Evolutionary conservation across 1,140 invertebrate genomes (phyloP).

Genomic region (Plodia interpunctella): DNA sequence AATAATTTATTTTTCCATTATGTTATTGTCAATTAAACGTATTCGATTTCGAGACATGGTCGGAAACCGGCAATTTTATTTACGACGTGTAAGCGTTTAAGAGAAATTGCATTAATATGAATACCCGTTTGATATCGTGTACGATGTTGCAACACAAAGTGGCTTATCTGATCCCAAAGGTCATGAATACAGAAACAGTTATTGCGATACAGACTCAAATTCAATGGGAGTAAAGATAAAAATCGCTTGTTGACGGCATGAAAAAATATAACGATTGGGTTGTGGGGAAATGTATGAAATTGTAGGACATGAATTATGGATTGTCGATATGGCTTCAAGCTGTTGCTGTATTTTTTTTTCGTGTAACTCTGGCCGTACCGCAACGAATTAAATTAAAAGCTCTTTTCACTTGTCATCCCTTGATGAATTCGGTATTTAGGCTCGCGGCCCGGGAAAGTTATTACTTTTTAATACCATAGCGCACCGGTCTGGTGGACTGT

Average conservation of each 20-base stretch:
- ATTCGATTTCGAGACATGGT: conserved; percentile 42
- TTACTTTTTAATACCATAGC: conserved; percentile 27
- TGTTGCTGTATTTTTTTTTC: conserved; percentile 72
- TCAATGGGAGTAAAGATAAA: conserved; percentile 36
- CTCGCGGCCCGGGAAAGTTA: conserved; percentile 25
- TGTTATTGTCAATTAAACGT: conserved; percentile 49
- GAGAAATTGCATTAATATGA: conserved; percentile 76
- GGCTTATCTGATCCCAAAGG: conserved; percentile 25
- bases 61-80: conserved; percentile 73
- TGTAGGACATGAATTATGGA: conserved; percentile 77
- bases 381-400: conserved; percentile 77
- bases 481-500: background rate
- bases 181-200: conserved; percentile 25
- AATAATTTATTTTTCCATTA: conserved; percentile 31
- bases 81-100: conserved; percentile 76
- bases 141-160: conserved; percentile 72
- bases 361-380: conserved; percentile 63
- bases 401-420: conserved; percentile 73
- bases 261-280: conserved; percentile 33
- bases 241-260: conserved; percentile 32
- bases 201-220: conserved; percentile 36
- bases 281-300: conserved; percentile 60
- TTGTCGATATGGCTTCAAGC: conserved; percentile 76
- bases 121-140: conserved; percentile 73
- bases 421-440: conserved; percentile 70